phyloP scores from a whole-genome alignment of 2,113 vertebrate genomes.

The Sclerurus mexicanus region DNA sequence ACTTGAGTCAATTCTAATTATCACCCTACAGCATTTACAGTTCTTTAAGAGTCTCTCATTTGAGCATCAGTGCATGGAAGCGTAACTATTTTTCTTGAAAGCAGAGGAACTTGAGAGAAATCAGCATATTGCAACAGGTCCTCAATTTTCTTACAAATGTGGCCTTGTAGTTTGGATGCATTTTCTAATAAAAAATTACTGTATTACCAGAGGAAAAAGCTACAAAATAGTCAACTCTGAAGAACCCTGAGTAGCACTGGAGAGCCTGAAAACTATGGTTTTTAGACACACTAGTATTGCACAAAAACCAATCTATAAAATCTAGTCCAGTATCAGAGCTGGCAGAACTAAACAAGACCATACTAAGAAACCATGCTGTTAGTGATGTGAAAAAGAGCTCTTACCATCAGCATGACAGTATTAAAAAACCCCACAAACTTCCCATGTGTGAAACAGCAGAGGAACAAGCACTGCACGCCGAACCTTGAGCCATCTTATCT shows the following conservation, averaged over 20 bases:
- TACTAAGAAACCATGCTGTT: neutral
- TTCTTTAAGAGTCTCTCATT: slow-evolving; percentile 6
- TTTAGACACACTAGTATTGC: rapidly evolving
- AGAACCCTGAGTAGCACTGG: neutral
- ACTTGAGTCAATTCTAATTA: slow-evolving; percentile 27
- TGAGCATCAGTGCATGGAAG: slow-evolving; percentile 22
- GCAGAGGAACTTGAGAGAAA: neutral
- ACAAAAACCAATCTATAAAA: neutral
- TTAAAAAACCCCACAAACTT: neutral
- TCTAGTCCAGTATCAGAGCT: neutral
- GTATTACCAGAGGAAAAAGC: neutral
- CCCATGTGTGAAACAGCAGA: neutral
- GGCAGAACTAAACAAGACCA: neutral
- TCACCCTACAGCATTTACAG: slow-evolving; percentile 5
- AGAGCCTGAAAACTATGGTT: rapidly evolving
- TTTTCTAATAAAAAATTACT: neutral
- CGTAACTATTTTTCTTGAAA: neutral
- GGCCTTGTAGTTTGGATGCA: neutral
- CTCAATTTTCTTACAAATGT: neutral
- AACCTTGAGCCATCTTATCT: neutral
- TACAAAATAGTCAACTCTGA: neutral
- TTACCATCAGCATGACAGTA: neutral
- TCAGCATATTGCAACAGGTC: neutral
- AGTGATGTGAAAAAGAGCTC: neutral
- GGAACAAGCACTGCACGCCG: neutral